Evolutionary conservation across 2,113 vertebrate species (phyloP), one percentile per base, ranked within the genome.

Genomic region (Tetrax tetrax): DNA sequence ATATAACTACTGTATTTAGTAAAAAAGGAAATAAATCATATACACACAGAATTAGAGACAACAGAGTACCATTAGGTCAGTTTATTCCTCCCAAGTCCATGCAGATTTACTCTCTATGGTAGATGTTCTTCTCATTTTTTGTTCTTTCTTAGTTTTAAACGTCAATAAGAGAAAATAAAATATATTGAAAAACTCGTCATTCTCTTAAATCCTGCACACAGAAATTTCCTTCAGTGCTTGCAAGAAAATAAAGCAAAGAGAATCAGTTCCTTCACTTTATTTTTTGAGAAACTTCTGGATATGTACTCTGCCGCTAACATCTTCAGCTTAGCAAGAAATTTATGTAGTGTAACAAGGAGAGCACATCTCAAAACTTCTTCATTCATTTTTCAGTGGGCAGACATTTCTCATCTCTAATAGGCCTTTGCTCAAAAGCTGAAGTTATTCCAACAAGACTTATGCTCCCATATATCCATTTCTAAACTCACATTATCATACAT

Each of bases 341-440:
- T 81, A 86, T 69, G 47, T 48, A 85, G 22, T 41, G 23, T 24
- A 86, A 86, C 61, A 93, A 87, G 47, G 8, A 79, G 12, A 88
- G 35, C 31, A 89, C n/a, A 61, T 86, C 59, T 66, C 54, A 88
- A 63, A 91, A 66, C 54, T 83, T 77, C 22, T 80, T 84, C 41
- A 85, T 90, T 90, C 82, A 78, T 78, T 92, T 90, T 95, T 92
- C 64, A 89, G 41, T 43, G 37, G 48, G 47, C 33, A 95, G 83
- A 75, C 37, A 92, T 81, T 92, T 92, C 60, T 91, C 80, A 84
- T 75, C 60, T 94, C 59, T 56, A 87, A 87, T n/a, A 81, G 51
- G 16, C 4, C 38, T 83, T 63, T 59, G 24, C n/a, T 91, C 56
- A 94, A 91, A 96, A 82, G 27, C 38, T 93, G 29, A 77, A 88